A percentile compares a stretch with the other conserved stretches of the same genome.
phyloP scores from a whole-genome alignment of 2,797 vertebrate genomes.

The Karalla daura region DNA sequence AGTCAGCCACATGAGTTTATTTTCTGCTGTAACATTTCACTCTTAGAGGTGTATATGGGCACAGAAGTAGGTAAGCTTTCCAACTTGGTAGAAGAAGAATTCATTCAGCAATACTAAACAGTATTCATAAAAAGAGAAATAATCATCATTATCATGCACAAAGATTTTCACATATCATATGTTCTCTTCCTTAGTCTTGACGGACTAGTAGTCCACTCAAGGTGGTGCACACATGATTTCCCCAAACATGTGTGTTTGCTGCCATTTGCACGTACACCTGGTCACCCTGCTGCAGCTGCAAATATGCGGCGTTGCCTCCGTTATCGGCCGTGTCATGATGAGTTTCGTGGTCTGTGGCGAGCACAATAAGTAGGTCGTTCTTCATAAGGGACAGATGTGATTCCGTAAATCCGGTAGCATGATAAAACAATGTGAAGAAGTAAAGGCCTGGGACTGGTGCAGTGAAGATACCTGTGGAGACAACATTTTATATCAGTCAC shows the following conservation, averaged over 20 bases:
- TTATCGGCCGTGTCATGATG: fast-evolving
- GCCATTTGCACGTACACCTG: background rate
- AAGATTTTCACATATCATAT: too few relatives aligned
- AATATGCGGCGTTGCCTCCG: constrained; percentile 14
- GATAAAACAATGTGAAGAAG: constrained; percentile 22
- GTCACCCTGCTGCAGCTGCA: constrained; percentile 12
- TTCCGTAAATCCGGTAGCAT: fast-evolving
- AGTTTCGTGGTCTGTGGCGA: fast-evolving
- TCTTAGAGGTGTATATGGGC: too few relatives aligned
- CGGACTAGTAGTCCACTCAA: constrained; percentile 18
- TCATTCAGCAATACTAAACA: too few relatives aligned
- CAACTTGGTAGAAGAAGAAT: too few relatives aligned
- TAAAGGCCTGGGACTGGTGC: constrained; percentile 29
- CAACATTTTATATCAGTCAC: background rate
- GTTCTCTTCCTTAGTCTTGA: too few relatives aligned
- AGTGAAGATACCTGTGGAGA: constrained; percentile 30
- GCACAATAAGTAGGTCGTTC: fast-evolving
- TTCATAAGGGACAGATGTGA: background rate
- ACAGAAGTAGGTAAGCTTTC: too few relatives aligned
- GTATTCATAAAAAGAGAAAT: too few relatives aligned
- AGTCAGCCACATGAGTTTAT: too few relatives aligned
- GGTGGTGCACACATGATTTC: fast-evolving
- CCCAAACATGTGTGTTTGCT: background rate
- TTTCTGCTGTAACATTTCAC: too few relatives aligned
- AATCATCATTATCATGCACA: too few relatives aligned